Percentiles rank a stretch among this genome's conserved stretches.
Evolutionary conservation across 2,113 vertebrate species (phyloP).

Genomic region (Scopus umbretta): DNA sequence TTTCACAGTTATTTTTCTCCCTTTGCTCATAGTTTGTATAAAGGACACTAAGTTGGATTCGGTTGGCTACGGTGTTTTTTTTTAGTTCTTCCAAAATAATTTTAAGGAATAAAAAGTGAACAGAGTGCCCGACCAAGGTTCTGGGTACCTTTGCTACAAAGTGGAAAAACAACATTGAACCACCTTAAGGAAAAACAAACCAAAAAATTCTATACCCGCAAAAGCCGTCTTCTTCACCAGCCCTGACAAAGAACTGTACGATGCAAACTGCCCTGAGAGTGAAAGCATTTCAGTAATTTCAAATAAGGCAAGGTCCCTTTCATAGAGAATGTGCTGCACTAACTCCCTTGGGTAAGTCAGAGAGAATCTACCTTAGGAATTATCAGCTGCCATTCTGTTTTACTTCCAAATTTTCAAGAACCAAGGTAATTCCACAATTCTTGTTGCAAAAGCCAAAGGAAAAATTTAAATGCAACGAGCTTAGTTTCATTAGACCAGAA

Average conservation of each 20-base stretch:
- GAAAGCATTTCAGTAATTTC: background rate
- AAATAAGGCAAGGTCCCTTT: background rate
- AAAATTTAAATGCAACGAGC: background rate
- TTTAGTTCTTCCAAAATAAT: background rate
- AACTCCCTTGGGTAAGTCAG: accelerated
- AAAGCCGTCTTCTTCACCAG: background rate
- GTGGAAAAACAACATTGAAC: background rate
- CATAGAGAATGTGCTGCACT: background rate
- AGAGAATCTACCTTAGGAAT: background rate
- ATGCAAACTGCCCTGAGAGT: background rate
- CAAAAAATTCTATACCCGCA: background rate
- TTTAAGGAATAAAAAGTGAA: background rate
- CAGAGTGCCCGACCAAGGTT: background rate
- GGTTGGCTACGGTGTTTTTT: background rate
- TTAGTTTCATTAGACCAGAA: background rate
- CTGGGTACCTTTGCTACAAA: background rate
- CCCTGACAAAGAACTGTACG: background rate
- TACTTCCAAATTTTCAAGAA: background rate
- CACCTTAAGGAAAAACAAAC: background rate
- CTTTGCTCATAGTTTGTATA: background rate
- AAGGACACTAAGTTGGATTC: background rate
- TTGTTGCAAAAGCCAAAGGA: background rate
- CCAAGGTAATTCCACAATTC: background rate
- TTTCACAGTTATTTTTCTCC: background rate
- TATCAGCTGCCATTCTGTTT: background rate